Percentiles rank a stretch among this genome's conserved stretches.
phyloP scores from a whole-genome alignment of 2,888 invertebrate species.

The Labia minor region DNA sequence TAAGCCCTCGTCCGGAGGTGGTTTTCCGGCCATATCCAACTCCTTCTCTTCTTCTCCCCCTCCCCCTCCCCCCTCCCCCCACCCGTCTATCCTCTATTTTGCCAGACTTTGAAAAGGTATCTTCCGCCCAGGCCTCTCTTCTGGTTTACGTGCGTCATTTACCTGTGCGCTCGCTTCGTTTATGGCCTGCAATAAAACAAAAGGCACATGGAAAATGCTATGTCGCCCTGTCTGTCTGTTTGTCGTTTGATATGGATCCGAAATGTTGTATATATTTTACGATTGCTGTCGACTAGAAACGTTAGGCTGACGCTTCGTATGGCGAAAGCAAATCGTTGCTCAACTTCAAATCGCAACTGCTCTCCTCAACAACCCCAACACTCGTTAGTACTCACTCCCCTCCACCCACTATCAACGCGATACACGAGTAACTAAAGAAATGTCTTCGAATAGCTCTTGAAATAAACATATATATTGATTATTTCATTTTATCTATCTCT shows the following conservation, averaged over 20 bases:
- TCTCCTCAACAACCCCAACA: neutral
- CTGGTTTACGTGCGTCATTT: slow-evolving; percentile 4
- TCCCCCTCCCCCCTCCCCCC: too few relatives aligned
- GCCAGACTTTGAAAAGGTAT: neutral
- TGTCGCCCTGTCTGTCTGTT: neutral
- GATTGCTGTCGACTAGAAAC: slow-evolving; percentile 7
- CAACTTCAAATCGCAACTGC: neutral
- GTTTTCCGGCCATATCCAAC: too few relatives aligned
- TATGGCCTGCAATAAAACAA: slow-evolving; percentile 13
- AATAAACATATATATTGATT: neutral
- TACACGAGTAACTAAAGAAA: neutral
- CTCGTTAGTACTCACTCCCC: neutral
- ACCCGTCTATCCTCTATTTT: neutral
- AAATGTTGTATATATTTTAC: slow-evolving; percentile 9
- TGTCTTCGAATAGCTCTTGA: neutral
- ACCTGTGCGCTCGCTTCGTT: slow-evolving; percentile 13
- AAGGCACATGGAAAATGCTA: slow-evolving; percentile 5
- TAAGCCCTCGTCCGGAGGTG: neutral
- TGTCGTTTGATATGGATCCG: slow-evolving; percentile 3
- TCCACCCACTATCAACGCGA: neutral
- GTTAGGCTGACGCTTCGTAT: neutral
- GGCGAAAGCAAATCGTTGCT: slow-evolving; percentile 3
- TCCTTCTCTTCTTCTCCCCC: neutral
- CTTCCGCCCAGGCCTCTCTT: neutral
- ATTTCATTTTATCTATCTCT: neutral